Evolutionary conservation across 2,888 invertebrate genomes (phyloP), one percentile per base, ranked within the genome.

Genomic region (Prosopocoilus inquinatus): DNA sequence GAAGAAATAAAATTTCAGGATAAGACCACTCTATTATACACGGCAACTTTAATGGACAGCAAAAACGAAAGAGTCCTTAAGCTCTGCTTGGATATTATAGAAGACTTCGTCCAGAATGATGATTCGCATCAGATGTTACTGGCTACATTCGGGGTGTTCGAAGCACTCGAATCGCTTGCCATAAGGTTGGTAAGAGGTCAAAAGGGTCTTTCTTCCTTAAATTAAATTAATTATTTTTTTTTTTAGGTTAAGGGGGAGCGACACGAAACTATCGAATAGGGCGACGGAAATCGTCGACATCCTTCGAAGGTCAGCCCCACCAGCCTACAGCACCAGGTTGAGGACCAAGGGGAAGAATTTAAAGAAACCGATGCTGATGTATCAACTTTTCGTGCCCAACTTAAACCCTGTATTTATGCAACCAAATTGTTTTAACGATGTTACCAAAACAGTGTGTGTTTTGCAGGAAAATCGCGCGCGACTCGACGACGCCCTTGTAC

Each of bases 71-170:
- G 52, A 35, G 56, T 68, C 13, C 28, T 69, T 8, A 45, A 46
- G 13, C 51, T 70, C 5, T 69, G 67, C 52, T 58, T 71, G 48
- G 69, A 69, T 45, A 66, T 70, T 50, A 47, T 71, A 12, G 67
- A 68, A 49, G 64, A 67, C 53, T 63, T 70, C 4, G 47, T 64
- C 13, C 44, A 54, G 8, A 69, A 70, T 47, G 61, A 67, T 34
- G 54, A 57, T 9, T 55, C 48, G 9, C 67, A 68, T 48, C 16
- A 47, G n/a, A 45, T 52, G 15, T 44, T 71, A 20, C 43, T 69
- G 7, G 53, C 58, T 5, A 69, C 65, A 2, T 71, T 70, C 55
- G 71, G 70, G 5, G 58, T 70, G 15, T 67, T 68, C 50, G 71
- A 71, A 61, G 65, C 70, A 15, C 41, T 71, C 47, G 69, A 70